Evolutionary conservation across 2,797 vertebrate species (phyloP).

Genomic region (Triplophysa yarkandensis): DNA sequence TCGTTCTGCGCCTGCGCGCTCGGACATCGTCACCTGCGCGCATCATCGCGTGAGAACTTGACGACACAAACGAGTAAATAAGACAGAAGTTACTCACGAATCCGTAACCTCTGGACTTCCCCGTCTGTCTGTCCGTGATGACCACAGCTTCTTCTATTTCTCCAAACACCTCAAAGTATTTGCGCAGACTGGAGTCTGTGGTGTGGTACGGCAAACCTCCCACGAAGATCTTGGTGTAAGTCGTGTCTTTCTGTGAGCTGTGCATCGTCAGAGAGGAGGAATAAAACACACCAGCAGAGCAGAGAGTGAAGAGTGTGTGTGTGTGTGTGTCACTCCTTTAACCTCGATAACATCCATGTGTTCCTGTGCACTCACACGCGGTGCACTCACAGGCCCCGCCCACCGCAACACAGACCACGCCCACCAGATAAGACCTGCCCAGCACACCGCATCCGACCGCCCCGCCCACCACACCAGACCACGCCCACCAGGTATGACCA

Average conservation of each 20-base stretch:
- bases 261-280: conserved; percentile 78
- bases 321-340: neutral
- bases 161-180: conserved; percentile 96
- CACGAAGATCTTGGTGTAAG: conserved; percentile 97
- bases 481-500: no score
- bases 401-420: neutral
- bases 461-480: no score
- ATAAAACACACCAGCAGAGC: neutral
- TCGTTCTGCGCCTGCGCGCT: conserved; percentile 89
- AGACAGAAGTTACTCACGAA: conserved; percentile 81
- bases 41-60: conserved; percentile 22
- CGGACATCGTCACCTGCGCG: conserved; percentile 94
- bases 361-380: neutral
- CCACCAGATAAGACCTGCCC: neutral
- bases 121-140: conserved; percentile 95
- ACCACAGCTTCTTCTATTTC: conserved; percentile 97
- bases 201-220: conserved; percentile 96
- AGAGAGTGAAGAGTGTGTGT: neutral
- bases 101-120: conserved; percentile 95
- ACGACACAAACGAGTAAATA: no score
- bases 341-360: conserved; percentile 1
- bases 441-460: no score
- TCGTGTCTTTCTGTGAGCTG: conserved; percentile 96
- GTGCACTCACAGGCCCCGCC: neutral
- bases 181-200: conserved; percentile 93